These are phyloP conservation scores for Callocephalon fimbriatum DNA, from an alignment of 2,113 vertebrate species.

Conservation along the genomic window DNA sequence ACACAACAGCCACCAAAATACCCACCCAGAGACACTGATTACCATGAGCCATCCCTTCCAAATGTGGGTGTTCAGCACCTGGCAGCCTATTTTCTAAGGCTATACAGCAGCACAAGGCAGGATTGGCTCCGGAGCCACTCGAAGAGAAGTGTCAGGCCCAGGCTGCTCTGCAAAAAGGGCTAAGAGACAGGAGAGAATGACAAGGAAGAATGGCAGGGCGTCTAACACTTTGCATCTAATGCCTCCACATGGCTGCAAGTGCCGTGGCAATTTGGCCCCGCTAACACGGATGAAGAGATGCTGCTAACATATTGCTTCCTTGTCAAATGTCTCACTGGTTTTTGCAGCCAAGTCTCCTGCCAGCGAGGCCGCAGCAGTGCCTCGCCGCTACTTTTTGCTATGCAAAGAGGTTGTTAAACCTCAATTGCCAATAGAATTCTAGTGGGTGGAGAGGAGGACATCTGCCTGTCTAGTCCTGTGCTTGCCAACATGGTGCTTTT, in stretches of 20 bases:
- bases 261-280: slow-evolving; percentile 67
- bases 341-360: slow-evolving; percentile 71
- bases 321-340: slow-evolving; percentile 71
- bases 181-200: slow-evolving; percentile 19
- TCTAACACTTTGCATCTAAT: slow-evolving; percentile 71
- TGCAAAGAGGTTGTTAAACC: slow-evolving; percentile 68
- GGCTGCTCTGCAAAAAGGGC: not conserved
- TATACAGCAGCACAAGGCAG: not conserved
- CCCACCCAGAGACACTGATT: not conserved
- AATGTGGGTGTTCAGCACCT: slow-evolving; percentile 36
- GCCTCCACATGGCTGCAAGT: slow-evolving; percentile 67
- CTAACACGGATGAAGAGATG: slow-evolving; percentile 50
- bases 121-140: not conserved
- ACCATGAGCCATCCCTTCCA: not conserved
- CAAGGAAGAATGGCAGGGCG: slow-evolving; percentile 57
- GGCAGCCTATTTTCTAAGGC: slow-evolving; percentile 15
- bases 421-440: slow-evolving; percentile 72
- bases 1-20: not conserved
- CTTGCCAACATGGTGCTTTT: slow-evolving; percentile 68
- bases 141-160: slow-evolving; percentile 41
- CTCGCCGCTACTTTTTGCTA: slow-evolving; percentile 65
- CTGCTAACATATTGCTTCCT: slow-evolving; percentile 70
- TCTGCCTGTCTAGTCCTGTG: slow-evolving; percentile 67
- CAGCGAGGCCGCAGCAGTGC: slow-evolving; percentile 61
- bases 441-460: slow-evolving; percentile 72